Base-by-base conservation (phyloP, 1,140 invertebrate genomes). In the Bombus ignitus region DNA sequence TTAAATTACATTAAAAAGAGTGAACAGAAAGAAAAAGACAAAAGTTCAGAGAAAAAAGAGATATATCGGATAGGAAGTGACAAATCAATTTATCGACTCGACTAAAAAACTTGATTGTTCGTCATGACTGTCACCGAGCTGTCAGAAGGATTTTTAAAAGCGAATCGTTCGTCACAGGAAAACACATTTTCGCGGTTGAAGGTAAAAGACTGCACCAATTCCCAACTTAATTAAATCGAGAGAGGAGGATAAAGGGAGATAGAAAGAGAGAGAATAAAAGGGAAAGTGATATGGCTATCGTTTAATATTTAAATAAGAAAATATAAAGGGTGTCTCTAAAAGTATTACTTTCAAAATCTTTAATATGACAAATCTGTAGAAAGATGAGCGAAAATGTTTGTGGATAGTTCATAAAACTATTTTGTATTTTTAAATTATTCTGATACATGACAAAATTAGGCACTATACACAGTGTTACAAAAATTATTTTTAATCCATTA, bases 171-270 rank as follows among this genome's bases (percentile, higher is more conserved):
- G 22, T 47, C 37, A 47, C n/a, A 47, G 35, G 35, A 62, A 12
- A 62, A 86, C 57, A 65, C 79, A 42, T 79, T 81, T 75, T 44
- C 65, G 73, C 28, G 47, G 42, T 59, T 32, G 28, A 62, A 65
- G 73, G 22, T 28, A 28, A 79, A 79, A 79, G 65, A 13, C 32
- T 10, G 65, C 2, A 47, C 62, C n/a, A 35, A 66, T 66, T 66
- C 6, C 32, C 32, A 66, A 66, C 28, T 32, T 32, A 18, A 66
- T 35, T 15, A 66, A 66, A 66, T 62, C 10, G 59, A n/a, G 59
- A 62, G 59, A 53, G 47, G 18, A 53, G 6, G 18, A 53, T 53
- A 53, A 53, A 53, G 6, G 47, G 18, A 22, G 47, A 22, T 22
- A 53, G 18, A 53, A 53, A 53, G 47, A 53, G 47, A 53, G 47